Evolutionary conservation across 2,797 vertebrate genomes (phyloP).

Genomic region (Fringilla coelebs): DNA sequence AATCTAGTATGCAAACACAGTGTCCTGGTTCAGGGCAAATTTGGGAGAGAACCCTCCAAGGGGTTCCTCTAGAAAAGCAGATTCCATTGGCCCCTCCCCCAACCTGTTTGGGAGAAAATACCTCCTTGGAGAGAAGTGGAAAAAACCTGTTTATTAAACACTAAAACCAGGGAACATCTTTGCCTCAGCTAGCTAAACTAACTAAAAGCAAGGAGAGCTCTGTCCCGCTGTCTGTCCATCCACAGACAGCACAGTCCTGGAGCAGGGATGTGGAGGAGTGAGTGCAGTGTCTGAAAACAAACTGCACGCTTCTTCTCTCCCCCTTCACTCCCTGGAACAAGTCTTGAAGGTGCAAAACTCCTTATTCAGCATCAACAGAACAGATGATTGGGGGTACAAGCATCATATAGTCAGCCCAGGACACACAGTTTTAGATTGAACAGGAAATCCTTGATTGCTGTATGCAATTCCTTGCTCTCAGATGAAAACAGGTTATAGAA

Average conservation of each 20-base stretch:
- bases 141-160: neutral
- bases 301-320: neutral
- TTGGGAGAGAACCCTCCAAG: neutral
- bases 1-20: neutral
- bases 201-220: neutral
- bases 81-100: neutral
- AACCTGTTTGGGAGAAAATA: rapidly evolving
- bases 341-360: neutral
- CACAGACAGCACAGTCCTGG: too few relatives aligned
- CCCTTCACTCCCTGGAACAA: neutral
- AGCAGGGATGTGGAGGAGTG: neutral
- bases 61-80: neutral
- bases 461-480: neutral
- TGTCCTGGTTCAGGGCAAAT: neutral
- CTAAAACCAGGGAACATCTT: neutral
- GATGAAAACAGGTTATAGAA: neutral
- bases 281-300: neutral
- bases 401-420: neutral
- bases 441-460: neutral
- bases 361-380: neutral
- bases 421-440: neutral
- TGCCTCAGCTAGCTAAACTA: neutral
- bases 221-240: neutral
- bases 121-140: neutral
- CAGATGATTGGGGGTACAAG: neutral